Conservation (phyloP, 2,888 invertebrate genomes). For the Cryptosula pallasiana region DNA sequence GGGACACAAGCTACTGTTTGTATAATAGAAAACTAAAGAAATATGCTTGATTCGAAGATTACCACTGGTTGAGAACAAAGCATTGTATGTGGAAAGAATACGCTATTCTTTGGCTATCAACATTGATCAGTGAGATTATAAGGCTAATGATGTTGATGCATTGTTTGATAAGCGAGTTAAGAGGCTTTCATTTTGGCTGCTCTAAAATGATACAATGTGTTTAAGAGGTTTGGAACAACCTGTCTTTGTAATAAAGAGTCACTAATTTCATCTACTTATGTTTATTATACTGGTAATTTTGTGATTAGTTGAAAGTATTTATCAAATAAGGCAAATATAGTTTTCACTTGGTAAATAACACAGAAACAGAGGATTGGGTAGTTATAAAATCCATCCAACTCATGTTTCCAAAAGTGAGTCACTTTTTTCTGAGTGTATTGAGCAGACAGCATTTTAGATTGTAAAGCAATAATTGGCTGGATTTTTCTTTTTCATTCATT, state of each 20-base stretch:
- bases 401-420: no score
- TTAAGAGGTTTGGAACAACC: neutral
- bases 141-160: neutral
- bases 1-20: no score
- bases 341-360: no score
- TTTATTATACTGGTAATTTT: slow-evolving; percentile 15
- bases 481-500: neutral
- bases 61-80: neutral
- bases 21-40: no score
- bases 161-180: neutral
- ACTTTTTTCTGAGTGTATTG: neutral
- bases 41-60: neutral
- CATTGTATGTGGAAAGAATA: neutral
- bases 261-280: neutral
- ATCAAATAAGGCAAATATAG: no score
- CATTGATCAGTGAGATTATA: neutral
- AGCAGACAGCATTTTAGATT: neutral
- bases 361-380: no score
- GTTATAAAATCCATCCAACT: no score
- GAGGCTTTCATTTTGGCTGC: neutral
- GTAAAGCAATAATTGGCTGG: neutral
- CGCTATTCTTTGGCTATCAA: neutral
- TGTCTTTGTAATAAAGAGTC: neutral
- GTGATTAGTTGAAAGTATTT: neutral
- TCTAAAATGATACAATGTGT: neutral